These are phyloP conservation scores for Tachycineta bicolor DNA, from an alignment of 2,113 vertebrate genomes.

Conservation along the genomic window DNA sequence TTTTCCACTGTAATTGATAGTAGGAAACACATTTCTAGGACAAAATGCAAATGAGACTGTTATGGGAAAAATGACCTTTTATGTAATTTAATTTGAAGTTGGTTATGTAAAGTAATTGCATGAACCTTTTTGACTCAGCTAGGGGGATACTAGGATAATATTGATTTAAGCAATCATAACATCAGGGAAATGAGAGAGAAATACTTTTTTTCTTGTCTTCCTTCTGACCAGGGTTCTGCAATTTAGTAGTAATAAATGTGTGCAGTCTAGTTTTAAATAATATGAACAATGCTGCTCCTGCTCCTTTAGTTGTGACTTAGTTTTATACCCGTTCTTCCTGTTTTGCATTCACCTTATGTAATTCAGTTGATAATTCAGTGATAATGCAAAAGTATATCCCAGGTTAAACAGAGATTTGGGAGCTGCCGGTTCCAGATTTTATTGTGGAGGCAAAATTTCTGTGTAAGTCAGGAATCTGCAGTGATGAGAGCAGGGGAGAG, in stretches of 20 bases:
- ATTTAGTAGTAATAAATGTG: background rate
- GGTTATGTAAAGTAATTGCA: constrained; percentile 67
- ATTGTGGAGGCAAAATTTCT: background rate
- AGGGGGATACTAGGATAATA: constrained; percentile 65
- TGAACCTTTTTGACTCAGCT: constrained; percentile 66
- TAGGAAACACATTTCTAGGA: constrained; percentile 37
- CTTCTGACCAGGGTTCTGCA: background rate
- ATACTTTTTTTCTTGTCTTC: constrained; percentile 9
- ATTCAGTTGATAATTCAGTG: background rate
- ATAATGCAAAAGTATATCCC: background rate
- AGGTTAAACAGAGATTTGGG: background rate
- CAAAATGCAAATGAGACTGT: constrained; percentile 64
- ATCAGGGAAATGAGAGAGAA: constrained; percentile 57
- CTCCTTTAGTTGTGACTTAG: background rate
- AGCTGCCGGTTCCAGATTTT: background rate
- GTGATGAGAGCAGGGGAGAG: background rate
- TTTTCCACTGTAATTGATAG: background rate
- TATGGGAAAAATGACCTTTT: constrained; percentile 60
- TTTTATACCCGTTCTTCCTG: background rate
- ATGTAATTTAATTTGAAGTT: constrained; percentile 68
- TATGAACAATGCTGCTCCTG: background rate
- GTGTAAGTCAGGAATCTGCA: background rate
- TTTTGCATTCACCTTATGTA: background rate
- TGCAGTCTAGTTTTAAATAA: background rate
- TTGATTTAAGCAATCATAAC: constrained; percentile 71